These are phyloP conservation scores for Orchesella flavescens DNA, from an alignment of 2,888 invertebrate species.

Conservation along the genomic window DNA sequence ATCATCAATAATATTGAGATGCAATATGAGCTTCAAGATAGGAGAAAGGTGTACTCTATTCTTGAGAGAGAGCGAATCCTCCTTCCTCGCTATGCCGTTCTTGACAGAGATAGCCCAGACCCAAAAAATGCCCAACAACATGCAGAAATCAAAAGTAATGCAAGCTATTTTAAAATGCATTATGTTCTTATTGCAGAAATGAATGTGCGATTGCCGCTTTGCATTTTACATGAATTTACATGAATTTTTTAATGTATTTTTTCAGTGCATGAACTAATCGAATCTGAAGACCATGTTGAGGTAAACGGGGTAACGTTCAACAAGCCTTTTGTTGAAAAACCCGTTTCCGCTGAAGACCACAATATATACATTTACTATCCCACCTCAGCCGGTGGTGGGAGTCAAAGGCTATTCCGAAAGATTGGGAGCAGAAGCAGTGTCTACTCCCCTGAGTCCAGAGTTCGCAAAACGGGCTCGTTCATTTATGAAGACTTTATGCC, in stretches of 20 bases:
- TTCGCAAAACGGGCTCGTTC: conserved; percentile 97
- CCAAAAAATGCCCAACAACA: conserved; percentile 81
- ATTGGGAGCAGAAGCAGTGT: conserved; percentile 99
- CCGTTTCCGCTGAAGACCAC: conserved; percentile 99
- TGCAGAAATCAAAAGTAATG: too few species aligned
- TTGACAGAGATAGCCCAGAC: conserved; percentile 93
- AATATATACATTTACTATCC: conserved; percentile 99
- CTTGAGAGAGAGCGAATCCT: conserved; percentile 95
- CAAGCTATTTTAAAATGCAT: too few species aligned
- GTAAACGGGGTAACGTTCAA: conserved; percentile 49
- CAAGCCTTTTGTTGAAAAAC: conserved; percentile 77
- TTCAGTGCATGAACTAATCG: conserved; percentile 90
- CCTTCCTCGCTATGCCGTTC: conserved; percentile 96
- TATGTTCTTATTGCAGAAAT: too few species aligned
- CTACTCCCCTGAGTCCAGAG: conserved; percentile 96
- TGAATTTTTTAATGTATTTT: not conserved
- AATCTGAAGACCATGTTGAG: conserved; percentile 97
- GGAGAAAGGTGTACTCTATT: conserved; percentile 95
- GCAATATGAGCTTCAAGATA: conserved; percentile 93
- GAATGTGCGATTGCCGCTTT: not conserved
- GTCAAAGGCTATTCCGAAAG: conserved; percentile 98
- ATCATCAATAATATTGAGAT: conserved; percentile 98
- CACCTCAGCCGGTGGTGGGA: conserved; percentile 97
- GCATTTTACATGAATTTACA: conserved; percentile 66
- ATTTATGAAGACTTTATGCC: conserved; percentile 99